A percentile compares a stretch with the other conserved stretches of the same genome.
These are phyloP conservation scores for Octodon degus DNA, from an alignment of 2,113 vertebrate genomes.

Conservation along the genomic window DNA sequence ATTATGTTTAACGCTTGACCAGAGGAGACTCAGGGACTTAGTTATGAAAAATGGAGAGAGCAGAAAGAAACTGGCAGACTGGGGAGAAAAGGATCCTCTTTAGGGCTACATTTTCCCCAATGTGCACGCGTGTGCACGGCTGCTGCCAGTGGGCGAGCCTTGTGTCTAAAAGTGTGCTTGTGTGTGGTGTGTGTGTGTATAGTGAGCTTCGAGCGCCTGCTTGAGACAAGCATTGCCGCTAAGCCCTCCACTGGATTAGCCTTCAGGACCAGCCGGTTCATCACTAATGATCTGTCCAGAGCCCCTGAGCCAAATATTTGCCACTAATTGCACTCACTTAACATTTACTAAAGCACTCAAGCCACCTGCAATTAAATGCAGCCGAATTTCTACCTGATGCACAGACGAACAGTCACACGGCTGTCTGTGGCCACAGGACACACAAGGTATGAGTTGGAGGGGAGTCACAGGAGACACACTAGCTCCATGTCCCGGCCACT, in stretches of 20 bases:
- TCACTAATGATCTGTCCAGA: slow-evolving; percentile 74
- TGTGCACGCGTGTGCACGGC: background rate
- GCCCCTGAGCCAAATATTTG: slow-evolving; percentile 60
- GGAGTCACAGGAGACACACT: rapidly evolving
- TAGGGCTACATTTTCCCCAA: background rate
- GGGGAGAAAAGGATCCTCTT: background rate
- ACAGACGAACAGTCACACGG: background rate
- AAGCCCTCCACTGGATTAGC: slow-evolving; percentile 51
- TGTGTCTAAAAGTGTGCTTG: too few relatives aligned
- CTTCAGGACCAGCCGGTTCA: slow-evolving; percentile 74
- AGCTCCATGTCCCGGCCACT: background rate
- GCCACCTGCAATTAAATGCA: background rate
- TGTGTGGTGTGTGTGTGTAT: background rate
- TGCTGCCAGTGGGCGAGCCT: too few relatives aligned
- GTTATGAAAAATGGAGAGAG: background rate
- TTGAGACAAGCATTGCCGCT: background rate
- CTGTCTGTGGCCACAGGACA: background rate
- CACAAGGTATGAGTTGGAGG: rapidly evolving
- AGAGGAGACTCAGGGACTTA: background rate
- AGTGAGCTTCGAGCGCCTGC: background rate
- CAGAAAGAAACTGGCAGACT: too few relatives aligned
- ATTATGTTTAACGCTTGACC: background rate
- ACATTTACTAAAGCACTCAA: slow-evolving; percentile 45
- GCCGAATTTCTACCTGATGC: background rate
- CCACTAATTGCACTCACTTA: slow-evolving; percentile 71